A percentile compares a stretch with the other conserved stretches of the same genome.
Evolutionary conservation across 2,797 vertebrate genomes (phyloP).

Genomic region (Momotus momota): DNA sequence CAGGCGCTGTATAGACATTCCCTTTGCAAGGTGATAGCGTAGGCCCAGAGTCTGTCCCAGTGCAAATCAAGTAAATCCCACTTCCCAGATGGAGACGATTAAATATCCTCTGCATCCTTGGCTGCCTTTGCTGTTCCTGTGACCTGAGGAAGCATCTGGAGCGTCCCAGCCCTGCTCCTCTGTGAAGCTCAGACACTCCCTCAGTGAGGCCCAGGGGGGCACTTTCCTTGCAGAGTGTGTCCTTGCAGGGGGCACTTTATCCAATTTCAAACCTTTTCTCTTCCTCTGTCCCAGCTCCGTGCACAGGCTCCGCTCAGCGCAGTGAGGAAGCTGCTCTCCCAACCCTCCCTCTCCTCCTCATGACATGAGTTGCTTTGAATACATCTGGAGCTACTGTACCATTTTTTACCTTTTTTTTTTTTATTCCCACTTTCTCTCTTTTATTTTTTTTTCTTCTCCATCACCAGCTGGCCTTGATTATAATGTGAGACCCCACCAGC

Average conservation of each 20-base stretch:
- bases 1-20: background rate
- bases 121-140: background rate
- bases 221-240: background rate
- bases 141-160: background rate
- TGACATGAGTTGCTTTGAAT: background rate
- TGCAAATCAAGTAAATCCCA: constrained; percentile 11
- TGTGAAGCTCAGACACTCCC: background rate
- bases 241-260: background rate
- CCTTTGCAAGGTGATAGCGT: background rate
- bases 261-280: background rate
- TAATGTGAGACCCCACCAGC: constrained; percentile 10
- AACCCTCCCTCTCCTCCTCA: background rate
- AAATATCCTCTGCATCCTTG: constrained; percentile 6
- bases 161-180: background rate
- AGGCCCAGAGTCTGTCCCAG: background rate
- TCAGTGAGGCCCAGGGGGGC: background rate
- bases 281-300: background rate
- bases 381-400: background rate
- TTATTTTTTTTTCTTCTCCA: background rate
- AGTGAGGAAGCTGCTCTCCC: background rate
- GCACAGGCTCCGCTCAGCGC: background rate
- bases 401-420: background rate
- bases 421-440: background rate
- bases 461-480: constrained; percentile 24
- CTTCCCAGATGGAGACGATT: background rate